These are phyloP conservation scores for Smithornis capensis DNA, from an alignment of 2,113 vertebrate genomes.

Conservation along the genomic window DNA sequence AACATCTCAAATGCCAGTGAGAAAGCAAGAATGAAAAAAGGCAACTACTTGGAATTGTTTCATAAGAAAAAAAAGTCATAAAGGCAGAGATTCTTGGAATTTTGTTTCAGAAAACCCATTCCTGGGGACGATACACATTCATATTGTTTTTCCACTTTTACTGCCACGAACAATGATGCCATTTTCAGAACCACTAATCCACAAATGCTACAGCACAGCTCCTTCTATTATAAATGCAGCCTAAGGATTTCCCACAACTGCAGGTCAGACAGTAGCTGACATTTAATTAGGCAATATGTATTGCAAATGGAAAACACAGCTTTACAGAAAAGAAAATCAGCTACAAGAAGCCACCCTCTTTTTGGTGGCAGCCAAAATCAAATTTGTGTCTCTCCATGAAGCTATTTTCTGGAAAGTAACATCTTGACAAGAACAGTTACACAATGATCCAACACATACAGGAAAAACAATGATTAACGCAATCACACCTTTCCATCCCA, in stretches of 20 bases:
- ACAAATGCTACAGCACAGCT: background rate
- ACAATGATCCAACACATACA: background rate
- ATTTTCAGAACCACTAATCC: background rate
- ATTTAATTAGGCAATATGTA: background rate
- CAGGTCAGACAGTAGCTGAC: background rate
- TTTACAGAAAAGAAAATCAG: background rate
- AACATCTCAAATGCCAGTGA: background rate
- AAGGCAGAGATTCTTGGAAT: background rate
- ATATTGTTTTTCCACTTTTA: background rate
- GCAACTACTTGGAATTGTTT: background rate
- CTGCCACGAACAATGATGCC: background rate
- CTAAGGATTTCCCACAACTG: background rate
- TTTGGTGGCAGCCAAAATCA: background rate
- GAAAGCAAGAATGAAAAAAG: background rate
- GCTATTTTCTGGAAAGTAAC: background rate
- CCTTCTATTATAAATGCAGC: background rate
- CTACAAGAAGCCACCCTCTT: background rate
- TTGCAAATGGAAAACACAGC: background rate
- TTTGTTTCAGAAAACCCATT: background rate
- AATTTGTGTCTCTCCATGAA: background rate
- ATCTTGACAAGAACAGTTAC: background rate
- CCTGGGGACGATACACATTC: rapidly evolving
- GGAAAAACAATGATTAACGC: background rate
- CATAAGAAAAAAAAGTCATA: background rate
- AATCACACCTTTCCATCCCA: background rate